These are phyloP conservation scores for Microctonus brassicae DNA, from an alignment of 2,888 invertebrate genomes.

Conservation along the genomic window DNA sequence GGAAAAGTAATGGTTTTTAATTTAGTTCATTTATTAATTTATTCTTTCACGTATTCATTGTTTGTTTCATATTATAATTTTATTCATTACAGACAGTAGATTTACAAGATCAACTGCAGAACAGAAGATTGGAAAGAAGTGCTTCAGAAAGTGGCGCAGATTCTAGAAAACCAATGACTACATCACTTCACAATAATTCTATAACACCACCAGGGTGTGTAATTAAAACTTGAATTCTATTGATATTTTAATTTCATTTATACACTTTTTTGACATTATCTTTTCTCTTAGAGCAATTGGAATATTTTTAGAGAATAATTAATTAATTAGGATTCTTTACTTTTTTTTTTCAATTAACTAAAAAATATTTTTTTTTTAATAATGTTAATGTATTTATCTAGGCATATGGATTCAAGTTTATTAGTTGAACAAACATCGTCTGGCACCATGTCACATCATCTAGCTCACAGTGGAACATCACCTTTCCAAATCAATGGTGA, in stretches of 20 bases:
- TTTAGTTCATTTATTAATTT: too few relatives aligned
- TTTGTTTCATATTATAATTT: not conserved
- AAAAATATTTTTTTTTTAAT: constrained; percentile 50
- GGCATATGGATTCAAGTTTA: constrained; percentile 60
- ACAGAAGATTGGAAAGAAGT: constrained; percentile 64
- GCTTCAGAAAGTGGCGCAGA: constrained; percentile 65
- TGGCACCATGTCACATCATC: constrained; percentile 47
- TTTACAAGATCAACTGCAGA: constrained; percentile 66
- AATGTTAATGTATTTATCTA: constrained; percentile 54
- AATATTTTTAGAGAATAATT: too few relatives aligned
- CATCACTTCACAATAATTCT: constrained; percentile 58
- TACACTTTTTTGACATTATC: too few relatives aligned
- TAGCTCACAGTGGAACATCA: constrained; percentile 46
- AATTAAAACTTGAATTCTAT: not conserved
- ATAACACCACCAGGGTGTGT: constrained; percentile 64
- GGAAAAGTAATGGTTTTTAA: constrained; percentile 57
- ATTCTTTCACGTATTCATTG: not conserved
- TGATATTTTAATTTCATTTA: too few relatives aligned
- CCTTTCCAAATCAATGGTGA: constrained; percentile 72
- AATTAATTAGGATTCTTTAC: constrained; percentile 1
- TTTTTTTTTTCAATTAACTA: constrained; percentile 28
- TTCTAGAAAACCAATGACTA: constrained; percentile 57
- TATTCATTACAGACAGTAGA: constrained; percentile 50
- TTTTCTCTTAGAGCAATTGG: too few relatives aligned
- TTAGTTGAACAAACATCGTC: constrained; percentile 51